Percentiles rank a stretch among this genome's conserved stretches.
Evolutionary conservation across 2,797 vertebrate species (phyloP).

Genomic region (Sciurus carolinensis): DNA sequence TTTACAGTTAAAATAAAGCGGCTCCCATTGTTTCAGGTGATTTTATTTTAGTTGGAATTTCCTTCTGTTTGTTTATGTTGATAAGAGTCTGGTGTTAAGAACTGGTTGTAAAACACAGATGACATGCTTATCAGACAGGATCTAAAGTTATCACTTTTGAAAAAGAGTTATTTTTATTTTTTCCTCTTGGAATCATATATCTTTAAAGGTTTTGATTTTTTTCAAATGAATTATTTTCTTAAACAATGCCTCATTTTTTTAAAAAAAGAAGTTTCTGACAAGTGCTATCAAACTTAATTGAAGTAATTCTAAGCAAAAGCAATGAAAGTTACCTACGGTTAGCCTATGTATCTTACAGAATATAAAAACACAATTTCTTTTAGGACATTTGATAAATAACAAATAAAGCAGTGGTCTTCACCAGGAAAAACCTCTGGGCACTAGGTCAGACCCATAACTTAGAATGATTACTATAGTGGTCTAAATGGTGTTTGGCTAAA

Average conservation of each 20-base stretch:
- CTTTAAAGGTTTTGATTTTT: not conserved
- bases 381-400: not conserved
- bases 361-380: not conserved
- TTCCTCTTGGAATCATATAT: not conserved
- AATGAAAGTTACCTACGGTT: not conserved
- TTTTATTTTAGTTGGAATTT: slow-evolving; percentile 53
- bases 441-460: not conserved
- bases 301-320: slow-evolving; percentile 32
- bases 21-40: not conserved
- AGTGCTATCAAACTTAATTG: not conserved
- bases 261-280: slow-evolving; percentile 9
- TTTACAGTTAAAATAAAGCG: not conserved
- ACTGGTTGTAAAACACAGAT: not conserved
- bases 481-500: not conserved
- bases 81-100: not conserved
- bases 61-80: slow-evolving; percentile 59
- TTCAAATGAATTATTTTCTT: slow-evolving; percentile 12
- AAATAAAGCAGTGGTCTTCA: not conserved
- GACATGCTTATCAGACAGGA: not conserved
- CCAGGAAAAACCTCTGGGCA: not conserved
- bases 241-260: not conserved
- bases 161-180: not conserved
- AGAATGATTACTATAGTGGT: not conserved
- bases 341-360: not conserved
- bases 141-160: slow-evolving; percentile 29